Evolutionary conservation across 2,888 invertebrate species (phyloP), one percentile per base, ranked within the genome.

Genomic region (Cerceris ruficornis): DNA sequence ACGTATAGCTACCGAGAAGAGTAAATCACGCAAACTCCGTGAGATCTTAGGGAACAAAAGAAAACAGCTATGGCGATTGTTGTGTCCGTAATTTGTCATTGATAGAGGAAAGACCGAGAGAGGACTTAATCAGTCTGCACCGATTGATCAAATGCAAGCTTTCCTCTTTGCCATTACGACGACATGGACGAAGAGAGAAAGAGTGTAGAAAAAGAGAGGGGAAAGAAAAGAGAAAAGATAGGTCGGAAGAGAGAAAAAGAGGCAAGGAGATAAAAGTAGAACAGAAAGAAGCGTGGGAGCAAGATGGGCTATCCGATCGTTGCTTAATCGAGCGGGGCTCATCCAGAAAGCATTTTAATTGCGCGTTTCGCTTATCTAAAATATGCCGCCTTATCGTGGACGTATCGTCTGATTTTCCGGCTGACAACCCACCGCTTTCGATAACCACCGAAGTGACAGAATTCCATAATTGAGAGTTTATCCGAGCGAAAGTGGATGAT

Each of bases 271-370:
- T 15, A 43, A 64, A 15, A 39, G 50, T 50, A 41, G 43, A 8
- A 14, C 6, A 9, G 50, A 59, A 49, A 76, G 54, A 17, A 61
- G 66, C 46, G 58, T 67, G 69, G 54, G 69, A 68, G 50, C 39
- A 52, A 61, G 60, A 52, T 28, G 41, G 71, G 50, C 68, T 61
- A 58, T 58, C 17, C 49, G 69, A 50, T 52, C 66, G 77, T 84
- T 84, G 80, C 70, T 81, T 87, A 86, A 89, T 90, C 83, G 83
- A 81, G 83, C 76, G 83, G 75, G 74, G 80, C 88, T 89, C 87
- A 89, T 89, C 85, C 85, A 77, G 81, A 86, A 89, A 89, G 88
- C 83, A 91, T 91, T 91, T 91, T 90, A 91, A 91, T 91, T 90
- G 88, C 88, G 85, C 85, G 84, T 84, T 84, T 72, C 75, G 78